Evolutionary conservation across 2,797 vertebrate genomes (phyloP).

Genomic region (Peromyscus aztecus): DNA sequence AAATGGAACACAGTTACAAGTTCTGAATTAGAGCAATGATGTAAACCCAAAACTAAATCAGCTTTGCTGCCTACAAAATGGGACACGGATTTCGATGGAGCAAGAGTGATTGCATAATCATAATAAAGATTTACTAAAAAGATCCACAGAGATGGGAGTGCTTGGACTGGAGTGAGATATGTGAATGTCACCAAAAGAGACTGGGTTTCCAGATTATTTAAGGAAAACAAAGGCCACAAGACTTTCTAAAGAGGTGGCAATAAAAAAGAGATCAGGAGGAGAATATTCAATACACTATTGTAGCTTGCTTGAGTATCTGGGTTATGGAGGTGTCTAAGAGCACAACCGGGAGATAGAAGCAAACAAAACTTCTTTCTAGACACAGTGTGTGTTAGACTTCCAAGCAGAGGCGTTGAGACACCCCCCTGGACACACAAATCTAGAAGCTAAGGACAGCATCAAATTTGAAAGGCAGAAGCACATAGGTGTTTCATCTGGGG

Average conservation of each 20-base stretch:
- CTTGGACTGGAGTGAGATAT: background rate
- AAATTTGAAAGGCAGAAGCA: background rate
- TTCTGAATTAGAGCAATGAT: background rate
- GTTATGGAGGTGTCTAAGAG: background rate
- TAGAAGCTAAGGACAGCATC: background rate
- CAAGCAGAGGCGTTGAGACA: background rate
- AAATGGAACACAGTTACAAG: background rate
- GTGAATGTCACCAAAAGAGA: background rate
- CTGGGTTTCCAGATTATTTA: background rate
- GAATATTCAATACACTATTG: background rate
- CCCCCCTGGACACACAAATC: background rate
- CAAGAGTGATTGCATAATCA: background rate
- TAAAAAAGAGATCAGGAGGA: no score
- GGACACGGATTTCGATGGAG: conserved; percentile 11
- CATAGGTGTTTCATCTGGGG: background rate
- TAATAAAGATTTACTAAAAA: background rate
- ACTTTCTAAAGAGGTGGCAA: background rate
- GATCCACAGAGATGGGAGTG: background rate
- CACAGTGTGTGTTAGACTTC: background rate
- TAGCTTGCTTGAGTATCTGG: background rate
- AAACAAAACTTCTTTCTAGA: background rate
- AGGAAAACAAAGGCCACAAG: background rate
- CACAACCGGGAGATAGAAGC: background rate
- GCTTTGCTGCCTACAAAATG: background rate
- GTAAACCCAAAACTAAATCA: conserved; percentile 29